Percentiles rank a stretch among this genome's conserved stretches.
Evolutionary conservation across 1,140 invertebrate species (phyloP).

Genomic region (Leptinotarsa defecta): DNA sequence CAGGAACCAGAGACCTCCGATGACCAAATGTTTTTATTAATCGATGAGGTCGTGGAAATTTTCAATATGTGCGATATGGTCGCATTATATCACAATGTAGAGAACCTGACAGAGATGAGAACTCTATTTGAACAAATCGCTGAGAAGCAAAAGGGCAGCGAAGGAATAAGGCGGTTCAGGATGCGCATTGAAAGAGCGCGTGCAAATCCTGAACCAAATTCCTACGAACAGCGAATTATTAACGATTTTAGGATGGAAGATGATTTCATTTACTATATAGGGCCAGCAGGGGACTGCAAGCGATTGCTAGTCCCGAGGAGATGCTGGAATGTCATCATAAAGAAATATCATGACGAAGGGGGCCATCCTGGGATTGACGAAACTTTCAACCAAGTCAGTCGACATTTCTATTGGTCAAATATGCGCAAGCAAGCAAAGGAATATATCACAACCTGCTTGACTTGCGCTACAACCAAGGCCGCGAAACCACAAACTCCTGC

Average conservation of each 20-base stretch:
- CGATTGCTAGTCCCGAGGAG: neutral
- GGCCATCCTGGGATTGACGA: neutral
- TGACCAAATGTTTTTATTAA: fast-evolving
- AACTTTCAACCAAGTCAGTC: neutral
- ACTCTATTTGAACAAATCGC: neutral
- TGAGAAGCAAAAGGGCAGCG: neutral
- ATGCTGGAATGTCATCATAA: neutral
- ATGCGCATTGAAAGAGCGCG: neutral
- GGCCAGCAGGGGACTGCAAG: neutral
- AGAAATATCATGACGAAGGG: neutral
- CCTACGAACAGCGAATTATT: no score
- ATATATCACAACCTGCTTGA: neutral
- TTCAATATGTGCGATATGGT: neutral
- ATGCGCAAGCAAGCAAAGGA: neutral
- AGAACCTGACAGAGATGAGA: neutral
- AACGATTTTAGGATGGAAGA: neutral
- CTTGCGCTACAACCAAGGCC: neutral
- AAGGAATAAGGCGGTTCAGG: no score
- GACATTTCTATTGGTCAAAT: neutral
- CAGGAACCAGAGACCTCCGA: no score
- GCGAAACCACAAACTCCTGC: neutral
- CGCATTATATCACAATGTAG: no score
- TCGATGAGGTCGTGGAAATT: neutral
- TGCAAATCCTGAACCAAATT: neutral
- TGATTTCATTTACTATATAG: neutral